Percentiles rank a stretch among this genome's conserved stretches.
phyloP scores from a whole-genome alignment of 2,113 vertebrate species.

The Maccullochella peelii region DNA sequence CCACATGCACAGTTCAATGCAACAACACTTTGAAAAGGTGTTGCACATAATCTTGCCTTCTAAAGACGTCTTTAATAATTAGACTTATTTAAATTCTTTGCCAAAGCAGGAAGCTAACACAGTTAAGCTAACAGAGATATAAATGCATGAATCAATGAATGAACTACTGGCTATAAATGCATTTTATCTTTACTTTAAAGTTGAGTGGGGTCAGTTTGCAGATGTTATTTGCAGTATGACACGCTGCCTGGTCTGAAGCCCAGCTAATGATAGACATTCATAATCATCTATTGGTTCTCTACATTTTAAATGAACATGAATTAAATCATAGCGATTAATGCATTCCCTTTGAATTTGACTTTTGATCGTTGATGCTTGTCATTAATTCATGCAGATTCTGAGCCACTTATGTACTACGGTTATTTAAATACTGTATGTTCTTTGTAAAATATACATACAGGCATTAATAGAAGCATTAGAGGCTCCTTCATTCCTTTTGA shows the following conservation, averaged over 20 bases:
- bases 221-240: neutral
- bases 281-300: constrained; percentile 63
- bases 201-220: neutral
- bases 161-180: neutral
- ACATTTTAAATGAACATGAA: constrained; percentile 79
- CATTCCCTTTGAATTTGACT: constrained; percentile 78
- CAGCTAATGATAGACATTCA: constrained; percentile 69
- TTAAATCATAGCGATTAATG: constrained; percentile 82
- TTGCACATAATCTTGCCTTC: neutral
- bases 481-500: constrained; percentile 79
- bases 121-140: neutral
- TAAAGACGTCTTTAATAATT: neutral
- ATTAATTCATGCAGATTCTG: constrained; percentile 78
- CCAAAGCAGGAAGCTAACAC: neutral
- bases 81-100: neutral
- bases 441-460: constrained; percentile 70
- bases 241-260: neutral
- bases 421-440: constrained; percentile 71
- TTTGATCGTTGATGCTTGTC: constrained; percentile 74
- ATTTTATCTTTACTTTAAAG: neutral
- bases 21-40: too few species aligned
- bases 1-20: neutral
- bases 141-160: neutral
- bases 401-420: constrained; percentile 60
- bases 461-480: constrained; percentile 69